Conservation (phyloP, 2,113 vertebrate species). For the Rissa tridactyla region DNA sequence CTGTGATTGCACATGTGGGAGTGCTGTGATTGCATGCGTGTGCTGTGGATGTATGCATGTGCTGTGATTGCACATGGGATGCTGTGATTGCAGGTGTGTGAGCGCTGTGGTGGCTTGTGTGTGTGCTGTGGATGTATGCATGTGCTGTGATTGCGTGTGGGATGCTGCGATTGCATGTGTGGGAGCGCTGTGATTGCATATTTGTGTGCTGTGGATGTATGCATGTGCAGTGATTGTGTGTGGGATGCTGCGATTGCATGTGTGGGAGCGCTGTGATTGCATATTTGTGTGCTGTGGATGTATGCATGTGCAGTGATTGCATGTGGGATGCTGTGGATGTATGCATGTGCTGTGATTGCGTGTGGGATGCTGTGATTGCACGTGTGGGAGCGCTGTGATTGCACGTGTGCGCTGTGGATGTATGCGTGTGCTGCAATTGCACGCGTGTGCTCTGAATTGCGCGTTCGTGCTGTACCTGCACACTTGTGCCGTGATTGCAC, state of each 20-base stretch:
- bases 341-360: too few species aligned
- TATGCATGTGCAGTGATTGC: accelerated
- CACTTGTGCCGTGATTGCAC: accelerated
- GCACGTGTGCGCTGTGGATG: too few species aligned
- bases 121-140: too few species aligned
- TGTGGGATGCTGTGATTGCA: too few species aligned
- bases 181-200: neutral
- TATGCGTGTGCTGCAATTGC: accelerated
- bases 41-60: accelerated
- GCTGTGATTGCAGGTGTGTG: too few species aligned
- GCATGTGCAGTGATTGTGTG: neutral
- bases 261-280: neutral
- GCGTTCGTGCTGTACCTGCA: accelerated
- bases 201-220: too few species aligned
- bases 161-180: too few species aligned
- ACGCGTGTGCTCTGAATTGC: accelerated
- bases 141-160: neutral
- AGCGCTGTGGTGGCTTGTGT: too few species aligned
- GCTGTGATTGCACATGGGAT: neutral
- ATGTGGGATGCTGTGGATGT: too few species aligned
- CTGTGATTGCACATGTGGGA: neutral
- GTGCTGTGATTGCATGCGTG: too few species aligned
- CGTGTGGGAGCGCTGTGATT: too few species aligned
- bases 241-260: neutral
- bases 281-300: too few species aligned